phyloP scores from a whole-genome alignment of 1,140 invertebrate genomes.

The Helicoverpa armigera region DNA sequence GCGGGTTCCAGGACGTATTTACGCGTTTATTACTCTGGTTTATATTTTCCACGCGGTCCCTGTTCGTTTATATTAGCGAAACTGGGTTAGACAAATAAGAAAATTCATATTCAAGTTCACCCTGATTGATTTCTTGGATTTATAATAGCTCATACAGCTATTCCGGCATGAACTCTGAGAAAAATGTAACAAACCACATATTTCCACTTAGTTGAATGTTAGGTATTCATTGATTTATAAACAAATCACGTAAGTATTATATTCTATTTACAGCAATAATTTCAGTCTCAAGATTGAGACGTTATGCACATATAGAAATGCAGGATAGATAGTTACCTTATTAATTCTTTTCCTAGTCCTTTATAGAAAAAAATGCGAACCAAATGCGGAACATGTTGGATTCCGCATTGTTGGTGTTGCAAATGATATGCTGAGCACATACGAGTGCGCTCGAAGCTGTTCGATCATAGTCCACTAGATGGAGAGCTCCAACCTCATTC shows the following conservation, averaged over 20 bases:
- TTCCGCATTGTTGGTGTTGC: constrained; percentile 58
- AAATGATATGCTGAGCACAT: constrained; percentile 57
- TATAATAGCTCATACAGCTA: background rate
- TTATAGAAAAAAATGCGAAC: constrained; percentile 56
- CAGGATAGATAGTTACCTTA: constrained; percentile 31
- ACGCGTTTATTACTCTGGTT: constrained; percentile 29
- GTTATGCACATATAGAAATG: constrained; percentile 42
- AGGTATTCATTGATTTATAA: constrained; percentile 13
- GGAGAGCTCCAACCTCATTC: constrained; percentile 56
- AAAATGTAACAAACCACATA: constrained; percentile 20
- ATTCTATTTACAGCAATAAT: constrained; percentile 25
- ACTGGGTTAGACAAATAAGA: background rate
- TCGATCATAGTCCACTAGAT: constrained; percentile 61
- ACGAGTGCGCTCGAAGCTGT: constrained; percentile 46
- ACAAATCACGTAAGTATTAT: constrained; percentile 21
- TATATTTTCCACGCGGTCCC: constrained; percentile 7
- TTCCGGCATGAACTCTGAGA: constrained; percentile 3
- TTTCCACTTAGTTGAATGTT: constrained; percentile 17
- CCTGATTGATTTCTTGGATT: constrained; percentile 11
- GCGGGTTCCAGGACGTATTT: constrained; percentile 24
- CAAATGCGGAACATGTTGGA: constrained; percentile 54
- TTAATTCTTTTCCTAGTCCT: constrained; percentile 50
- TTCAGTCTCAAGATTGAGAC: constrained; percentile 27
- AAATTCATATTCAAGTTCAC: constrained; percentile 10
- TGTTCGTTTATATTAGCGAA: constrained; percentile 3